Percentiles rank a stretch among this genome's conserved stretches.
These are phyloP conservation scores for Oasisia sp. DNA, from an alignment of 2,888 invertebrate species.

Conservation along the genomic window DNA sequence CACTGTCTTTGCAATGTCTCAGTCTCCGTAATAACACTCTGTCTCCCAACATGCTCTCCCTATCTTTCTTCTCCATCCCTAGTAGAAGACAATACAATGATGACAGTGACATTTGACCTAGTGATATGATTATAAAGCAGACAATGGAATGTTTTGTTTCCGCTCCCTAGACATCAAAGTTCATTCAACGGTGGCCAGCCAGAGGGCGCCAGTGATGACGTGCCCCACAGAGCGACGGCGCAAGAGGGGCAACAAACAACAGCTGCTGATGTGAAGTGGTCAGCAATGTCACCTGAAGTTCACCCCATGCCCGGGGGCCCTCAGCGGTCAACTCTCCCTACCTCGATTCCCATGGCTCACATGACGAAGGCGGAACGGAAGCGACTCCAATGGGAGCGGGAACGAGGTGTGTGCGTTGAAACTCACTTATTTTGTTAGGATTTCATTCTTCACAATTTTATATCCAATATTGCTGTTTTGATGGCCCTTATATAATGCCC, in stretches of 20 bases:
- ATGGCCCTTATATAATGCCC: neutral
- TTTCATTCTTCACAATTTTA: neutral
- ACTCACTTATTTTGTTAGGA: neutral
- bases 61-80: neutral
- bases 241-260: neutral
- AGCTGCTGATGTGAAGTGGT: neutral
- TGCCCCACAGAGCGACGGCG: neutral
- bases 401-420: conserved; percentile 77
- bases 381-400: conserved; percentile 91
- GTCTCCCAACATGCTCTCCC: neutral
- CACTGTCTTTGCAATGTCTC: neutral
- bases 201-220: neutral
- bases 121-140: neutral
- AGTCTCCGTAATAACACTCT: no score
- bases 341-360: neutral
- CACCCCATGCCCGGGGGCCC: neutral
- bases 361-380: conserved; percentile 79
- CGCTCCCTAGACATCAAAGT: neutral
- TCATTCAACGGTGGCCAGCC: neutral
- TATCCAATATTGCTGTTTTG: neutral
- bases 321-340: neutral
- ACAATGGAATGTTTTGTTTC: neutral
- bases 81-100: neutral
- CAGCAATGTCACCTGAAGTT: neutral
- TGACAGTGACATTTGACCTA: neutral